Percentiles rank a stretch among this genome's conserved stretches.
phyloP scores from a whole-genome alignment of 2,797 vertebrate genomes.

The Arnoldichthys spilopterus region DNA sequence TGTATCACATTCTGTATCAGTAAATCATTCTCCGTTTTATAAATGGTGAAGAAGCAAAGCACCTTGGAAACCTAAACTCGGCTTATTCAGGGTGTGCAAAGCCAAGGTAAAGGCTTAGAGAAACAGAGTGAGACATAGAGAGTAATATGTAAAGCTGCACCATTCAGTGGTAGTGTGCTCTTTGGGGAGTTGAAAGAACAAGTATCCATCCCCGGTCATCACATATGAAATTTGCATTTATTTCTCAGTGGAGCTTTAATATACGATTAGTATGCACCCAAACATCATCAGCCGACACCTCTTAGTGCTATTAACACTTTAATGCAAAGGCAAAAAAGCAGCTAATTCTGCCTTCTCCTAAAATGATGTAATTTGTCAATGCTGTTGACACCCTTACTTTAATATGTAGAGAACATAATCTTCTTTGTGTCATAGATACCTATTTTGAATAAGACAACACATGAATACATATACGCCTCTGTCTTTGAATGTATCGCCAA shows the following conservation, averaged over 20 bases:
- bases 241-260: not conserved
- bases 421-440: no score
- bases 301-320: not conserved
- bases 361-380: not conserved
- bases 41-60: no score
- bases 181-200: not conserved
- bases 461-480: no score
- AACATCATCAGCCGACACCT: not conserved
- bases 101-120: not conserved
- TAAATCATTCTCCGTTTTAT: no score
- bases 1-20: no score
- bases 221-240: not conserved
- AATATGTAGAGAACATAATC: not conserved
- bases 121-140: not conserved
- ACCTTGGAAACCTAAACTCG: no score
- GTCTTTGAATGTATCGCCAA: not conserved
- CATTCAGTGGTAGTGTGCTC: not conserved
- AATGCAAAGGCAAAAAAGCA: not conserved
- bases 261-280: not conserved
- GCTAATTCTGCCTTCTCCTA: not conserved
- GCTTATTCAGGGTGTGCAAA: not conserved
- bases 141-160: not conserved
- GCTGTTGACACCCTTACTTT: not conserved
- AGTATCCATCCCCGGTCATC: not conserved
- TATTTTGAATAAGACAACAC: no score